Conservation (phyloP, 1,140 invertebrate species). For the Arctopsyche grandis region DNA sequence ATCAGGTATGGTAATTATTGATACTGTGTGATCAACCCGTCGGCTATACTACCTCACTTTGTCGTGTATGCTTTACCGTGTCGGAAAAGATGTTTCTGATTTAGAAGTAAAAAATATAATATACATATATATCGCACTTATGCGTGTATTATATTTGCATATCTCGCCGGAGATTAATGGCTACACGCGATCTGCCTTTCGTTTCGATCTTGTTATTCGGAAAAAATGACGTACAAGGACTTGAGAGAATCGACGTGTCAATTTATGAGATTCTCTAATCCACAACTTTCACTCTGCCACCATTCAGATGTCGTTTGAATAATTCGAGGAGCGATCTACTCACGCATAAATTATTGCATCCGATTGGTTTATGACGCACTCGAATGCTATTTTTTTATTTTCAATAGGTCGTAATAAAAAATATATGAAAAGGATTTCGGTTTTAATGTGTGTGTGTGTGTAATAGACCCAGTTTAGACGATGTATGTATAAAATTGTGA, state of each 20-base stretch:
- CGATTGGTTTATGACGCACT: slow-evolving; percentile 11
- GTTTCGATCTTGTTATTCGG: slow-evolving; percentile 11
- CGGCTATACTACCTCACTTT: slow-evolving; percentile 8
- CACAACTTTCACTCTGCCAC: background rate
- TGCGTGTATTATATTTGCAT: background rate
- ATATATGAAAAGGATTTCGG: too few relatives aligned
- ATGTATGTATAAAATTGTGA: too few relatives aligned
- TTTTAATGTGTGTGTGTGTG: too few relatives aligned
- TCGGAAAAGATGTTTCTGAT: background rate
- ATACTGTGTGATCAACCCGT: background rate
- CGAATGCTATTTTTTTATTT: background rate
- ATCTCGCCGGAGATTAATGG: slow-evolving; percentile 13
- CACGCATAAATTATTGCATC: slow-evolving; percentile 20
- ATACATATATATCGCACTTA: background rate
- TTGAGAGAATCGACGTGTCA: background rate
- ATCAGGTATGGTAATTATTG: background rate
- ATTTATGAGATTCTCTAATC: background rate
- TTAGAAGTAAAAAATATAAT: too few relatives aligned
- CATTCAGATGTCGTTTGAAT: slow-evolving; percentile 23
- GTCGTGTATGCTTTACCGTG: background rate
- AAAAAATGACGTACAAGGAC: slow-evolving; percentile 4
- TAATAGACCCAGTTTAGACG: too few relatives aligned
- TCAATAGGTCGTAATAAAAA: too few relatives aligned
- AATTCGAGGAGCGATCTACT: background rate
- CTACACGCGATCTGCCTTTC: slow-evolving; percentile 19